These are phyloP conservation scores for Colostygia pectinataria DNA, from an alignment of 2,888 invertebrate genomes.

Conservation along the genomic window DNA sequence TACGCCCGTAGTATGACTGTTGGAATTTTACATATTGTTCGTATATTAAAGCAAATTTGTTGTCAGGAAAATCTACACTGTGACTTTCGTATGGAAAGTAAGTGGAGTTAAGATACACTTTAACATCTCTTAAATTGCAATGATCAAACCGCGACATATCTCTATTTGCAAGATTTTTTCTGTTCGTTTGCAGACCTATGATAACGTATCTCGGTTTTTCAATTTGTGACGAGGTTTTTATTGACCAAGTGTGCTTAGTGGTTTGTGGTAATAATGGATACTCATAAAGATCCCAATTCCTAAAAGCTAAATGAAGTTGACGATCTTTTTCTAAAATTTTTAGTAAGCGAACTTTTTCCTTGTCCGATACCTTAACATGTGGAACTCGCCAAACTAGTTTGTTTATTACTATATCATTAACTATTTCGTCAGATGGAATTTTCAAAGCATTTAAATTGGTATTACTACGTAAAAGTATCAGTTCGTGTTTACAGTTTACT, in stretches of 20 bases:
- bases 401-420: slow-evolving; percentile 23
- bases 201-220: slow-evolving; percentile 55
- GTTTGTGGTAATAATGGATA: slow-evolving; percentile 48
- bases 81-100: too few species aligned
- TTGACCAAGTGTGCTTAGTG: slow-evolving; percentile 40
- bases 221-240: slow-evolving; percentile 46
- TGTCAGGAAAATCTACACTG: too few species aligned
- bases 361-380: slow-evolving; percentile 28
- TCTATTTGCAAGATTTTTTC: slow-evolving; percentile 39
- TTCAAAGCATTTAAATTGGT: not conserved
- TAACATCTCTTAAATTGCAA: slow-evolving; percentile 30
- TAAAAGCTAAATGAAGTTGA: slow-evolving; percentile 37
- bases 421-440: not conserved
- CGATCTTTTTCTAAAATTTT: slow-evolving; percentile 34
- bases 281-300: slow-evolving; percentile 45
- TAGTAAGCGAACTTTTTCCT: slow-evolving; percentile 13
- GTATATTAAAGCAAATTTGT: too few species aligned
- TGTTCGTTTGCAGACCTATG: slow-evolving; percentile 52
- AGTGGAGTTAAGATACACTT: too few species aligned
- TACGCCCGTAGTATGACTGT: too few species aligned
- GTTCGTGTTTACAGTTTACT: not conserved
- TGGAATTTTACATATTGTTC: too few species aligned
- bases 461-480: not conserved
- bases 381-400: slow-evolving; percentile 26
- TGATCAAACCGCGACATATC: slow-evolving; percentile 38